Base-by-base conservation (phyloP, 1,140 invertebrate genomes). In the Nixonia krombeini region DNA sequence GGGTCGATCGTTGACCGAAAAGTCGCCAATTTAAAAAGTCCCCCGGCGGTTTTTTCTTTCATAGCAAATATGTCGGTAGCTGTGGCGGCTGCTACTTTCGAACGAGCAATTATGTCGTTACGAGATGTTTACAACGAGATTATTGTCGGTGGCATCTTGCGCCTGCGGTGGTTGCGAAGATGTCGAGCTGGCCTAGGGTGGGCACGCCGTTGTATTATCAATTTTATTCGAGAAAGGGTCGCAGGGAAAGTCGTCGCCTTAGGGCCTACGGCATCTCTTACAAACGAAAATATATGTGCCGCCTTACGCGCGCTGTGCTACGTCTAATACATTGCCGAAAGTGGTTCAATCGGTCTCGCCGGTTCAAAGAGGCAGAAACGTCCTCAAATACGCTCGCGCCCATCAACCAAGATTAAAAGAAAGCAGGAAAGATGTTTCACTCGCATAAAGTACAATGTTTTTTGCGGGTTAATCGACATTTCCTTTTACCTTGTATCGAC, bases 21-120 rank as follows among this genome's bases (percentile, higher is more conserved):
- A 85, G 82, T 85, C 83, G 82, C 83, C 83, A 85, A 85, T 85
- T 85, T 85, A 84, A 85, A 85, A 83, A 74, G 74, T 83, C 82
- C 82, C 78, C 79, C 66, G 80, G 83, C 81, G 76, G 17, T 79
- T 72, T 74, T 80, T 75, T 73, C 65, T 63, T 31, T 72, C 59
- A 45, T 41, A 69, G 55, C 55, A 37, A 63, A 57, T n/a, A n/a
- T n/a, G n/a, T n/a, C n/a, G n/a, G n/a, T n/a, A n/a, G n/a, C n/a
- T n/a, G n/a, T n/a, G 55, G 49, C 63, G 61, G 56, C 46, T 72
- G 74, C 66, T 63, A 28, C 62, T 62, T 52, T 70, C 64, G 77
- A 82, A 81, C 81, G 78, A 82, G 80, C 82, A 84, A 84, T 84
- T 83, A 85, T 83, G 77, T 84, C 82, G 81, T 84, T 83, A 83